Conservation (phyloP, 1,140 invertebrate species). For the Drosophila malerkotliana region DNA sequence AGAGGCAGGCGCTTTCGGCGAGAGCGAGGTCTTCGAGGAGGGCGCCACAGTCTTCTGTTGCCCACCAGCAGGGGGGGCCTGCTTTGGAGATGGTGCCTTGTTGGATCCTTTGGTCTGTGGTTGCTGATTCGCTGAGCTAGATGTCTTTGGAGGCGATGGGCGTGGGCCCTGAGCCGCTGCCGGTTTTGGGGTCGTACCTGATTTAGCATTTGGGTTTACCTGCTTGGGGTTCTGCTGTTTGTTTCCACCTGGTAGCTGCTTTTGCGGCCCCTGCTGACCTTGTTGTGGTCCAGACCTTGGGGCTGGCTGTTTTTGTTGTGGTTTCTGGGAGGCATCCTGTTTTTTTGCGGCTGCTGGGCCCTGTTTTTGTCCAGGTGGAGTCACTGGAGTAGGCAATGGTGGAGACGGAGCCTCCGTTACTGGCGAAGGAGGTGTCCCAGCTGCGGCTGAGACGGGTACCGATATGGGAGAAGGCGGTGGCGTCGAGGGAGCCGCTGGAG, state of each 20-base stretch:
- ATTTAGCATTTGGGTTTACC: conserved; percentile 24
- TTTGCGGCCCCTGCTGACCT: neutral
- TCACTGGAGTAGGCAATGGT: neutral
- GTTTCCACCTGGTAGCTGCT: conserved; percentile 8
- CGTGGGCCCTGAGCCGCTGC: neutral
- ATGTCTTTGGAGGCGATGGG: conserved; percentile 18
- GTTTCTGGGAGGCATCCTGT: neutral
- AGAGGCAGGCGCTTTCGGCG: conserved; percentile 44
- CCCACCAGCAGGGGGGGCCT: conserved; percentile 37
- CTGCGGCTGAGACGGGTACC: conserved; percentile 19
- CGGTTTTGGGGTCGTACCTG: conserved; percentile 16
- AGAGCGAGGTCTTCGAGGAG: conserved; percentile 45
- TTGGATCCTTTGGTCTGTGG: conserved; percentile 28
- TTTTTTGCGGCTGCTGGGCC: conserved; percentile 19
- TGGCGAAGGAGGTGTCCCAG: conserved; percentile 33
- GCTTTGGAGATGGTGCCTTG: conserved; percentile 61
- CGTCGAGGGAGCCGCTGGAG: conserved; percentile 18
- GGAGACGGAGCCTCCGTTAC: conserved; percentile 13
- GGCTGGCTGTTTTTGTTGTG: neutral
- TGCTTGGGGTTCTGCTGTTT: conserved; percentile 46
- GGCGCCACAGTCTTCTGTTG: conserved; percentile 55
- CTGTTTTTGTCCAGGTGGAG: conserved; percentile 24
- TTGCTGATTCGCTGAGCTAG: conserved; percentile 11
- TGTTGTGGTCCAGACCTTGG: neutral
- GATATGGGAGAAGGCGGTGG: conserved; percentile 29